Base-by-base conservation (phyloP, 2,797 vertebrate species). In the Apogon talboti region DNA sequence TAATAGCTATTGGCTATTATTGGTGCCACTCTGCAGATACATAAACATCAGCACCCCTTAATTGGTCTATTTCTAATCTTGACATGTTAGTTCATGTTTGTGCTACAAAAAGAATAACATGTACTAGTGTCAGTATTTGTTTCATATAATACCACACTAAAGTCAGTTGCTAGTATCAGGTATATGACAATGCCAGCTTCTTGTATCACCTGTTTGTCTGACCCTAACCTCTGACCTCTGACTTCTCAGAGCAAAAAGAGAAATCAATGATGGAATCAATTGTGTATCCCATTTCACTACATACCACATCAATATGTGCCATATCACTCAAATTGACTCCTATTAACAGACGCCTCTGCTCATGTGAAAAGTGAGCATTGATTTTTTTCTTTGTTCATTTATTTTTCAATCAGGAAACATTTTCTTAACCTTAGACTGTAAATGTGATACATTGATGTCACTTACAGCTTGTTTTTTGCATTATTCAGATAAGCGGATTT, bases 231-330 rank as follows among this genome's bases (percentile, higher is more conserved):
- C 62, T 78, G 71, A 81, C 76, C 83, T 19, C 28, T 53, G 46
- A 54, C 50, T 16, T 13, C 15, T 15, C 16, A 15, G 57, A 41
- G 24, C 19, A 59, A 35, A 58, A 74, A 43, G n/a, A 63, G 30
- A 49, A 68, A 84, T 87, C 83, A 81, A 86, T 84, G 19, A 64
- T 18, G 28, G 47, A 57, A 72, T 84, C 79, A 76, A 78, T 60
- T 54, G 33, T 55, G 58, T 80, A 52, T 84, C 56, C 65, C 30
- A 70, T 85, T 84, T 77, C 78, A 68, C 40, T 40, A 18, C 14
- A 71, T 74, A 71, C 59, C 60, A 52, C 49, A 50, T 78, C 59
- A 65, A 45, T 73, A 62, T 49, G 38, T 74, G 51, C 21, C 30
- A 70, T 62, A 53, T 76, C 14, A 49, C 15, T 77, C 21, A 16